Conservation (phyloP, 2,113 vertebrate species). For the Lasiurus cinereus region DNA sequence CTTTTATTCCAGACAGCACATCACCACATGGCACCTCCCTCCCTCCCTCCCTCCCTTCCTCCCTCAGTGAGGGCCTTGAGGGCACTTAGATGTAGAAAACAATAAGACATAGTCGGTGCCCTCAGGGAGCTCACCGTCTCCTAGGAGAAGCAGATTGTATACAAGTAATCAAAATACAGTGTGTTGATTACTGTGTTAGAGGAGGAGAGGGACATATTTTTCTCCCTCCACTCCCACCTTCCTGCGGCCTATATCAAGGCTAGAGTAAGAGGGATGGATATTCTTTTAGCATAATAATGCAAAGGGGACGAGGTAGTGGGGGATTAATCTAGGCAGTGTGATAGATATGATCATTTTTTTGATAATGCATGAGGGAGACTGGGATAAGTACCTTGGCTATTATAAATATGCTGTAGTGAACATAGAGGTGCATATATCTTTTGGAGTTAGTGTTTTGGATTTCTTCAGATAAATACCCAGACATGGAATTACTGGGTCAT, state of each 20-base stretch:
- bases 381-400: not conserved
- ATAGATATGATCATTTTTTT: not conserved
- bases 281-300: not conserved
- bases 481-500: not conserved
- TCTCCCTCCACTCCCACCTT: not conserved
- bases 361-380: not conserved
- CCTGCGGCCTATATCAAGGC: not conserved
- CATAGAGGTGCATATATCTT: not conserved
- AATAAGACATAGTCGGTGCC: not conserved
- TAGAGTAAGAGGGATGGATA: not conserved
- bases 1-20: slow-evolving; percentile 46
- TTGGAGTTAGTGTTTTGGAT: not conserved
- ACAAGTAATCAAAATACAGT: not conserved
- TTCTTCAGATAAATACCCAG: not conserved
- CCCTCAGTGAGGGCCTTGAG: not conserved
- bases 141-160: not conserved
- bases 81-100: slow-evolving; percentile 3
- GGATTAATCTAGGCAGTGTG: not conserved
- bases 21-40: not conserved
- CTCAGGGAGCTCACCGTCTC: slow-evolving; percentile 24
- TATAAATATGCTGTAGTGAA: not conserved
- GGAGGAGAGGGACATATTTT: not conserved
- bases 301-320: not conserved
- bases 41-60: not conserved
- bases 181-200: not conserved